Conservation (phyloP, 2,888 invertebrate genomes). For the Cyrtodaria siliqua region DNA sequence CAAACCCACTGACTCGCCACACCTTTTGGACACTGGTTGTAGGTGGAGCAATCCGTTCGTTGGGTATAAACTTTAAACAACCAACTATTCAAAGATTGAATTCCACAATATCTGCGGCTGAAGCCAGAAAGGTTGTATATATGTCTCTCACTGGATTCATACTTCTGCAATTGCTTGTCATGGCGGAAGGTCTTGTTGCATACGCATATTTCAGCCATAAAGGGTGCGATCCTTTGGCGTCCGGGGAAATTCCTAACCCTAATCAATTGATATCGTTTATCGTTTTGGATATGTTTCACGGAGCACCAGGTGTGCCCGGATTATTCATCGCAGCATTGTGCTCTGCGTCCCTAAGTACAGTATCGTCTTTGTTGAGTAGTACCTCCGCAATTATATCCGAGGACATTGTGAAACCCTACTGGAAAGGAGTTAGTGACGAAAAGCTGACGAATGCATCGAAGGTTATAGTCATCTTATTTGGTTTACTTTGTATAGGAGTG, state of each 20-base stretch:
- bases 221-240: slow-evolving; percentile 52
- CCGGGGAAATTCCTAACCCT: slow-evolving; percentile 44
- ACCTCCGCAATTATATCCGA: slow-evolving; percentile 37
- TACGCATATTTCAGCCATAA: slow-evolving; percentile 45
- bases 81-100: slow-evolving; percentile 39
- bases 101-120: slow-evolving; percentile 32
- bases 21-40: slow-evolving; percentile 52
- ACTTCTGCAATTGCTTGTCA: slow-evolving; percentile 28
- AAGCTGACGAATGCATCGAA: slow-evolving; percentile 38
- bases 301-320: slow-evolving; percentile 31
- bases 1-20: slow-evolving; percentile 33
- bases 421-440: slow-evolving; percentile 23
- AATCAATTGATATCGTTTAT: slow-evolving; percentile 40
- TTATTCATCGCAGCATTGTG: slow-evolving; percentile 39
- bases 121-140: slow-evolving; percentile 39
- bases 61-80: slow-evolving; percentile 28
- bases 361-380: slow-evolving; percentile 46
- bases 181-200: slow-evolving; percentile 42
- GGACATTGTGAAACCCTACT: slow-evolving; percentile 24
- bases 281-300: slow-evolving; percentile 44
- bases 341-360: slow-evolving; percentile 44
- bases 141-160: slow-evolving; percentile 37
- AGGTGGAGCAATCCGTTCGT: slow-evolving; percentile 11
- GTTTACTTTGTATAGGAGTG: slow-evolving; percentile 33
- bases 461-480: slow-evolving; percentile 36